phyloP scores from a whole-genome alignment of 1,140 invertebrate species.

The Charaxes varanes region DNA sequence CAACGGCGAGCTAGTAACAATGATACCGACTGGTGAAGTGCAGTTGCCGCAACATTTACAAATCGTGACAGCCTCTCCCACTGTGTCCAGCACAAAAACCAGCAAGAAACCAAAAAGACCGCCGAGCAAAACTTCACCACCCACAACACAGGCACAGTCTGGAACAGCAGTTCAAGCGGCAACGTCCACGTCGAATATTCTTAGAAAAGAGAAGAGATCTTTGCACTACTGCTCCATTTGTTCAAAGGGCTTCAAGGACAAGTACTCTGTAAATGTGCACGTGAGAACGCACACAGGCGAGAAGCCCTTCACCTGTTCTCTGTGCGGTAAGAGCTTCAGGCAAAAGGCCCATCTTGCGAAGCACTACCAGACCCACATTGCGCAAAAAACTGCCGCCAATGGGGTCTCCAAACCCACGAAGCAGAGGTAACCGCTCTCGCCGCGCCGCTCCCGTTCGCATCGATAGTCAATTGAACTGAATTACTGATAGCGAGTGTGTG shows the following conservation, averaged over 20 bases:
- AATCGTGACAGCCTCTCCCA: slow-evolving; percentile 62
- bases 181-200: slow-evolving; percentile 75
- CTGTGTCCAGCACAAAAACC: slow-evolving; percentile 73
- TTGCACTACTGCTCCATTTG: slow-evolving; percentile 93
- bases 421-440: slow-evolving; percentile 61
- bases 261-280: slow-evolving; percentile 94
- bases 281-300: slow-evolving; percentile 93
- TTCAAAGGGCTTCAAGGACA: slow-evolving; percentile 94
- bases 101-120: slow-evolving; percentile 71
- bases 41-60: slow-evolving; percentile 70
- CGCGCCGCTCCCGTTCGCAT: slow-evolving; percentile 24
- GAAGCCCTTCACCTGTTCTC: slow-evolving; percentile 91
- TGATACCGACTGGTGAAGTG: slow-evolving; percentile 63
- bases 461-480: slow-evolving; percentile 62
- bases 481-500: slow-evolving; percentile 59
- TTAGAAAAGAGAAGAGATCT: slow-evolving; percentile 87
- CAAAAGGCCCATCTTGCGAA: slow-evolving; percentile 98
- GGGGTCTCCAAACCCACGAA: slow-evolving; percentile 65
- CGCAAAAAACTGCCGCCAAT: slow-evolving; percentile 79
- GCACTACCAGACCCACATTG: slow-evolving; percentile 96
- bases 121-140: slow-evolving; percentile 58
- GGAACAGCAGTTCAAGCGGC: slow-evolving; percentile 60
- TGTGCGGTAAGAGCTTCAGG: slow-evolving; percentile 93
- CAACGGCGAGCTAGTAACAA: slow-evolving; percentile 67
- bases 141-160: slow-evolving; percentile 44